Evolutionary conservation across 1,140 invertebrate genomes (phyloP).

Genomic region (Sminthurides bifidus): DNA sequence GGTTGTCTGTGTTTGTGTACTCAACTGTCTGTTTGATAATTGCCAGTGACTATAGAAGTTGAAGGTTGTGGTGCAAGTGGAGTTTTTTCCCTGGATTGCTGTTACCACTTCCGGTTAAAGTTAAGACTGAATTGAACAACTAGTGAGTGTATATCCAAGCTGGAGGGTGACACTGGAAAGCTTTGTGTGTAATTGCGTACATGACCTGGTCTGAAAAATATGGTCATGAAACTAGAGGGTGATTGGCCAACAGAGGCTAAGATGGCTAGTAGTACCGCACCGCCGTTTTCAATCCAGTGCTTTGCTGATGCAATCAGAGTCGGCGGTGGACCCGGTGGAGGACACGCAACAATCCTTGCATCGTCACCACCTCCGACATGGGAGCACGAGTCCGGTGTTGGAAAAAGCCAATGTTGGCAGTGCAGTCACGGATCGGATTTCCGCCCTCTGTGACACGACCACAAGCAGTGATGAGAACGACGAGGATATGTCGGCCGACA

Average conservation of each 20-base stretch:
- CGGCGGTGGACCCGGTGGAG: background rate
- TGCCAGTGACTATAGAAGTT: no score
- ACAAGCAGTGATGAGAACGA: conserved; percentile 31
- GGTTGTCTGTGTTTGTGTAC: background rate
- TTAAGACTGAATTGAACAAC: background rate
- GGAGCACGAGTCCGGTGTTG: background rate
- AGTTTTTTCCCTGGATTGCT: background rate
- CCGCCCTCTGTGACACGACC: conserved; percentile 32
- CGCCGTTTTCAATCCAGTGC: conserved; percentile 31
- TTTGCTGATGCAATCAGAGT: conserved; percentile 24
- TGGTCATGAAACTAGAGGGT: conserved; percentile 33
- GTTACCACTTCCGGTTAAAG: background rate
- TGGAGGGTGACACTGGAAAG: background rate
- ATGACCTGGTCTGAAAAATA: conserved; percentile 8
- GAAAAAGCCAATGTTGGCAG: background rate
- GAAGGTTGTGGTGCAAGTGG: background rate
- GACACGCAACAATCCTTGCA: background rate
- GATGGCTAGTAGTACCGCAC: conserved; percentile 26
- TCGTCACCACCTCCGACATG: conserved; percentile 4
- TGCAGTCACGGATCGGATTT: conserved; percentile 16
- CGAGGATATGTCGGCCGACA: conserved; percentile 20
- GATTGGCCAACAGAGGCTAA: conserved; percentile 32
- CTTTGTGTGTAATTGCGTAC: no score
- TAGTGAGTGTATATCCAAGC: background rate
- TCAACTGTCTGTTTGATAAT: background rate